phyloP scores from a whole-genome alignment of 2,888 invertebrate genomes.

The Folsomia manolachei region DNA sequence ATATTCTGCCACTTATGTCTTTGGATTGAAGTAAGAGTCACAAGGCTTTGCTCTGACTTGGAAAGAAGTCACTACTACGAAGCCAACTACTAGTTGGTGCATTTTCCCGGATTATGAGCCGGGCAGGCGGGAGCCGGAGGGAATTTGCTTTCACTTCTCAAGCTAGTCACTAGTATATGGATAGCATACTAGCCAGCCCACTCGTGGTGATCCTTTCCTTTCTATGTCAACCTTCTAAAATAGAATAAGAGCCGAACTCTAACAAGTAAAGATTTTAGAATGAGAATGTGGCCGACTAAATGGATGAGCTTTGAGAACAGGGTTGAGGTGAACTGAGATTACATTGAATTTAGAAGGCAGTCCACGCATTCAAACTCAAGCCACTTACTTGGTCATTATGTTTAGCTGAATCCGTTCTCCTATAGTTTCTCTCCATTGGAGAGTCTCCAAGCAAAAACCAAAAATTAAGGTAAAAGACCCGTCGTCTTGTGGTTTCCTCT shows the following conservation, averaged over 20 bases:
- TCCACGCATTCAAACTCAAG: conserved; percentile 3
- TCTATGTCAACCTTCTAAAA: neutral
- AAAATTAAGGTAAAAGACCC: conserved; percentile 8
- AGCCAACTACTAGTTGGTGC: neutral
- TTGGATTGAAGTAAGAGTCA: neutral
- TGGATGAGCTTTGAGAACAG: too few species aligned
- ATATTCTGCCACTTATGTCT: conserved; percentile 37
- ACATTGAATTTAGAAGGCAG: neutral
- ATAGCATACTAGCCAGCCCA: too few species aligned
- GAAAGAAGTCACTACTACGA: too few species aligned
- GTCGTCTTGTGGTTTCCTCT: conserved; percentile 6
- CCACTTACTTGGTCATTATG: conserved; percentile 14
- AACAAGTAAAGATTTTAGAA: neutral
- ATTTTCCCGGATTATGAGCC: neutral
- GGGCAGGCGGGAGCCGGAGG: too few species aligned
- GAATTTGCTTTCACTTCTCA: neutral
- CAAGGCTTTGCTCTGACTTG: neutral
- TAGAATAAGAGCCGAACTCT: neutral
- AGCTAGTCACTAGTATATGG: too few species aligned
- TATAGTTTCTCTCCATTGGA: neutral
- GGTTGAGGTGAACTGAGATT: too few species aligned
- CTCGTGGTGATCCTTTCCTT: too few species aligned
- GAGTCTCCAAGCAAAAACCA: neutral
- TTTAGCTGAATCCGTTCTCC: neutral
- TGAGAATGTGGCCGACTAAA: too few species aligned